Evolutionary conservation across 2,797 vertebrate genomes (phyloP).

Genomic region (Salarias fasciatus): DNA sequence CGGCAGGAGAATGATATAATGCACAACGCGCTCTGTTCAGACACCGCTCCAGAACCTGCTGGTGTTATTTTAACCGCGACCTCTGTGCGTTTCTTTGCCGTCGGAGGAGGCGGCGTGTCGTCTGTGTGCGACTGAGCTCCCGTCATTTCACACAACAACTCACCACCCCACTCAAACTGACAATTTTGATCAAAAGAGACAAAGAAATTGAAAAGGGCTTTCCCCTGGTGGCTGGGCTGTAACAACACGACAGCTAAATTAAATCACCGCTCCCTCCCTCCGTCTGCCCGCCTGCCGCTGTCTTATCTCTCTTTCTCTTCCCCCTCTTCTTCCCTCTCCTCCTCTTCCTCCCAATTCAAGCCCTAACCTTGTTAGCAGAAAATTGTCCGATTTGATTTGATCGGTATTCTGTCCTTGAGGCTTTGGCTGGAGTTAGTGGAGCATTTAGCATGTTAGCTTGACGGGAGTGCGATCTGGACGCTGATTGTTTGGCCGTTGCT

Average conservation of each 20-base stretch:
- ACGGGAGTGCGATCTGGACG: too few relatives aligned
- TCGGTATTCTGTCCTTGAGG: conserved; percentile 69
- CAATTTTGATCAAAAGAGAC: conserved; percentile 77
- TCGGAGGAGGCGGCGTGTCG: conserved; percentile 41
- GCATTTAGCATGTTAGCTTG: conserved; percentile 60
- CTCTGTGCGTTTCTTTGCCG: conserved; percentile 39
- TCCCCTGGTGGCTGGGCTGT: conserved; percentile 67
- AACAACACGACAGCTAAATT: conserved; percentile 77
- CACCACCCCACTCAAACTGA: conserved; percentile 66
- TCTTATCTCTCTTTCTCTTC: conserved; percentile 39
- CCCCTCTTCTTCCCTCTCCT: conserved; percentile 16
- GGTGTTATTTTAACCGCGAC: conserved; percentile 51
- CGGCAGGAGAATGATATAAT: conserved; percentile 40
- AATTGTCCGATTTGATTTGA: conserved; percentile 77
- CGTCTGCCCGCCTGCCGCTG: conserved; percentile 53
- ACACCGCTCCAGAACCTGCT: conserved; percentile 36
- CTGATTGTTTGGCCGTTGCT: background rate
- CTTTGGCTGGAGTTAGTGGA: conserved; percentile 37
- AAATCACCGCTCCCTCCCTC: conserved; percentile 73
- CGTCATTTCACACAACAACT: conserved; percentile 61
- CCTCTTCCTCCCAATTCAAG: conserved; percentile 56
- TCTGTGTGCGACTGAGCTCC: conserved; percentile 59
- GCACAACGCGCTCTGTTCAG: conserved; percentile 45
- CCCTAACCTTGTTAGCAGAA: conserved; percentile 75
- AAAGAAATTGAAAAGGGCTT: conserved; percentile 76